Evolutionary conservation across 2,113 vertebrate species (phyloP), one percentile per base, ranked within the genome.

Genomic region (Reinhardtius hippoglossoides): DNA sequence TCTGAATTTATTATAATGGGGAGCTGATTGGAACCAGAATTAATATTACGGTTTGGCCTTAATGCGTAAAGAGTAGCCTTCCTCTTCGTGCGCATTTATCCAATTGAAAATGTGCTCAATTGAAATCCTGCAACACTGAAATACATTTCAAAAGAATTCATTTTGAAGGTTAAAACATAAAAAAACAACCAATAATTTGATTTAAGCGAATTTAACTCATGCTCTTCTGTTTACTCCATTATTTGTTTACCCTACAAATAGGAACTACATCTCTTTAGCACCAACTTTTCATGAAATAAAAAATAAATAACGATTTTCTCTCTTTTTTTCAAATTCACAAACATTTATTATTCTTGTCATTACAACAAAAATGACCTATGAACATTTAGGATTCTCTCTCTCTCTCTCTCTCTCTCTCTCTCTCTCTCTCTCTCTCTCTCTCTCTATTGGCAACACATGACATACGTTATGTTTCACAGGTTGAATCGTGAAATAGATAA

Each of bases 291-390:
- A 72, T 70, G 50, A 23, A 82, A 82, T 68, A 91, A 93, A 93
- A 82, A 31, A 31, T 7, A 6, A 90, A 46, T 64, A 82, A 82
- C 66, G 16, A 72, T 74, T 60, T 79, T 72, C 60, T 65, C 65
- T 74, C 78, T 84, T 74, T 71, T 71, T 91, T 91, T 93, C 85
- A 90, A 95, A 92, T 93, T 95, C 95, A 97, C 95, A 96, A 96
- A 97, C 95, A 96, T 97, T 97, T 97, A 97, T 97, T 97, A 93
- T 95, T 93, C 77, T 95, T 87, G 86, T 91, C 91, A 95, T 96
- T 95, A 97, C 96, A 96, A 94, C 95, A 93, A 93, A 91, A 94
- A 94, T 92, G 92, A 95, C 93, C 93, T 94, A 94, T 92, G 93
- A 92, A 96, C 95, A 96, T 93, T 92, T 85, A 89, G 78, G 88